Evolutionary conservation across 1,140 invertebrate genomes (phyloP).

Genomic region (Patella vulgata): DNA sequence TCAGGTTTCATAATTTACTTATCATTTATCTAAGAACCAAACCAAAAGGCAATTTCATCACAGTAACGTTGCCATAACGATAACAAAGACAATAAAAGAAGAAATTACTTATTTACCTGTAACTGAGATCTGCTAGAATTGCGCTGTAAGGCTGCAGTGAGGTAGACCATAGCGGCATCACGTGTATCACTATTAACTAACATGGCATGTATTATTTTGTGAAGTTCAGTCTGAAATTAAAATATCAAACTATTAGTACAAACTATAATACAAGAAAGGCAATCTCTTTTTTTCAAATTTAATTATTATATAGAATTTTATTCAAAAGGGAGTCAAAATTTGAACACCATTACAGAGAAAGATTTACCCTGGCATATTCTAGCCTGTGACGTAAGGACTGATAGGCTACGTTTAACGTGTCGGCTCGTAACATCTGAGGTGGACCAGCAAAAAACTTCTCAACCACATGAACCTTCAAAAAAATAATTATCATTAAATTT

Average conservation of each 20-base stretch:
- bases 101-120: conserved; percentile 65
- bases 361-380: conserved; percentile 62
- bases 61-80: too few relatives aligned
- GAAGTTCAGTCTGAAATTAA: conserved; percentile 73
- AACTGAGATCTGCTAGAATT: conserved; percentile 92
- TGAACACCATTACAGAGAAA: too few relatives aligned
- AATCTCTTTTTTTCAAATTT: too few relatives aligned
- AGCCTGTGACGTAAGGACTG: conserved; percentile 60
- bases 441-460: conserved; percentile 66
- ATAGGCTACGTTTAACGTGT: conserved; percentile 55
- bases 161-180: conserved; percentile 80
- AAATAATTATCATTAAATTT: conserved; percentile 30
- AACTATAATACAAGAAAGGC: not conserved
- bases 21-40: too few relatives aligned
- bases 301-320: too few relatives aligned
- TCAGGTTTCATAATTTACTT: too few relatives aligned
- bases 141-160: conserved; percentile 78
- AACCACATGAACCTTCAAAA: conserved; percentile 63
- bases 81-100: too few relatives aligned
- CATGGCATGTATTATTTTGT: conserved; percentile 85
- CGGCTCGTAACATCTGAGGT: conserved; percentile 49
- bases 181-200: conserved; percentile 82
- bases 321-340: too few relatives aligned
- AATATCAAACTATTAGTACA: too few relatives aligned
- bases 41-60: too few relatives aligned